Conservation (phyloP, 2,113 vertebrate genomes). For the Pelecanus crispus region DNA sequence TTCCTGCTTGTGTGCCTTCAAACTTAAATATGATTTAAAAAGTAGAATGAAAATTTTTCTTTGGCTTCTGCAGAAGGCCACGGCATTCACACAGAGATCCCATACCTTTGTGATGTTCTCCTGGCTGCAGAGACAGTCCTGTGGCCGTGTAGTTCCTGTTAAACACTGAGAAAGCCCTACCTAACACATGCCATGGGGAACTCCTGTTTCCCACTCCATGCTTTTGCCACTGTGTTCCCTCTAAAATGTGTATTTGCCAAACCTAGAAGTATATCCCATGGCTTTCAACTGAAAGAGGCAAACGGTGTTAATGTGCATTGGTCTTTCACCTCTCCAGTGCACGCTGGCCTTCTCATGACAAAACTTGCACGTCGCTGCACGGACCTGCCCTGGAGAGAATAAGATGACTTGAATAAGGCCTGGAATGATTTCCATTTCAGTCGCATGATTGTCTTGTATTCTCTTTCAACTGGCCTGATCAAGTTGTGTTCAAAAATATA, state of each 20-base stretch:
- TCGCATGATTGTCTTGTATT: neutral
- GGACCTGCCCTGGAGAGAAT: neutral
- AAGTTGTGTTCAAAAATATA: neutral
- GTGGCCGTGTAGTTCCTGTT: neutral
- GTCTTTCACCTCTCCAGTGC: neutral
- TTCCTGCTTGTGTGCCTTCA: neutral
- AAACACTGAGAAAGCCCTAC: neutral
- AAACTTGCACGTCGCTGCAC: neutral
- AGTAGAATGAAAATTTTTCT: neutral
- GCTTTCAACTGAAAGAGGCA: neutral
- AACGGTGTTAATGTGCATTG: neutral
- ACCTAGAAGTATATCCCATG: neutral
- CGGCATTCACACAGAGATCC: neutral
- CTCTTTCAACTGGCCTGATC: neutral
- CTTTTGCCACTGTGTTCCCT: neutral
- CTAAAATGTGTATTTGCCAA: neutral
- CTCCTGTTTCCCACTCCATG: neutral
- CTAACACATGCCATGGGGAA: rapidly evolving
- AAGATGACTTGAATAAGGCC: neutral
- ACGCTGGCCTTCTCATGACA: neutral
- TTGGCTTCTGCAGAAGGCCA: neutral
- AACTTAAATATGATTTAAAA: neutral
- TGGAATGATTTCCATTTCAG: neutral
- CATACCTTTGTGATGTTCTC: neutral
- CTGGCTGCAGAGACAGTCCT: neutral